Evolutionary conservation across 2,113 vertebrate species (phyloP).

Genomic region (Plecotus auritus): DNA sequence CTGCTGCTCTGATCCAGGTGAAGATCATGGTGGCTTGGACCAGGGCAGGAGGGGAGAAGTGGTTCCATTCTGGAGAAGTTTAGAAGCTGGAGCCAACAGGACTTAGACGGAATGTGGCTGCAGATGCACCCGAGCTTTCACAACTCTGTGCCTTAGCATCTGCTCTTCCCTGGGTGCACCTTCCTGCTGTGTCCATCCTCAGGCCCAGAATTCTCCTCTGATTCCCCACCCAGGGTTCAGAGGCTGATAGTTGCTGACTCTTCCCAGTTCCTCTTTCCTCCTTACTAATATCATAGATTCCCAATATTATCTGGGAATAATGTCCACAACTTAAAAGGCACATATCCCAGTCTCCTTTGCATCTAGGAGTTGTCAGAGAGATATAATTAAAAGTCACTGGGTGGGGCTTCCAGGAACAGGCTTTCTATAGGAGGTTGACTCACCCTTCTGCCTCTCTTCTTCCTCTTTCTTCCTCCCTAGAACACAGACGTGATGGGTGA

Average conservation of each 20-base stretch:
- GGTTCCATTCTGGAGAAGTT: background rate
- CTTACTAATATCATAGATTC: background rate
- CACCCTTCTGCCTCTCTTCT: conserved; percentile 17
- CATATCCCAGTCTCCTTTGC: background rate
- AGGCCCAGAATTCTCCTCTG: background rate
- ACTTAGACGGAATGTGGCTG: rapidly evolving
- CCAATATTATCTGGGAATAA: background rate
- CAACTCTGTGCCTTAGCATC: rapidly evolving
- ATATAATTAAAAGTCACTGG: background rate
- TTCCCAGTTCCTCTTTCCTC: background rate
- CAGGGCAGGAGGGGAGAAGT: background rate
- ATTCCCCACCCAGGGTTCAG: background rate
- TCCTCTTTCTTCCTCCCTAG: conserved; percentile 37
- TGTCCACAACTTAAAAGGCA: background rate
- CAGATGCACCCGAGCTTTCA: rapidly evolving
- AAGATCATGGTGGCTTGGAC: background rate
- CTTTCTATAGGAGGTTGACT: conserved; percentile 8
- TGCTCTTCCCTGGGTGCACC: rapidly evolving
- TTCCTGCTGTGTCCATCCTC: background rate
- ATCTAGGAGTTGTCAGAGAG: background rate
- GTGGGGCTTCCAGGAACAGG: background rate
- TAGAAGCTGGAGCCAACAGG: background rate
- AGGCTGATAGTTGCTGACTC: background rate
- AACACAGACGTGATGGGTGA: background rate
- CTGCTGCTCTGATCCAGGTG: background rate